Evolutionary conservation across 2,113 vertebrate genomes (phyloP).

Genomic region (Suncus etruscus): DNA sequence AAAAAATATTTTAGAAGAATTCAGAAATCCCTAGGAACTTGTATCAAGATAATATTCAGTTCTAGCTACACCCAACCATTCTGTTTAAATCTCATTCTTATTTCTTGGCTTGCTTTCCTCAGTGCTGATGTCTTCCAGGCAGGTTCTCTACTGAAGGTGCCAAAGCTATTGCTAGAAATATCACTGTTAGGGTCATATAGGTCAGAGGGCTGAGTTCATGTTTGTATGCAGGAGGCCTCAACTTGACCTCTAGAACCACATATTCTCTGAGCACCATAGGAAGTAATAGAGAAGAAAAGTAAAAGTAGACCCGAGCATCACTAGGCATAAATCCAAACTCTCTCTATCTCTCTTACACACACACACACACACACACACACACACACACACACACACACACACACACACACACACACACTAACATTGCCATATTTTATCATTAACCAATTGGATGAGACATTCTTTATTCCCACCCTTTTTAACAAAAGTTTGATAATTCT

Average conservation of each 20-base stretch:
- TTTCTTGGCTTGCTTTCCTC: neutral
- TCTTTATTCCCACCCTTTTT: neutral
- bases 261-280: too few species aligned
- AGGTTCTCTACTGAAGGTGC: neutral
- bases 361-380: too few species aligned
- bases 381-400: too few species aligned
- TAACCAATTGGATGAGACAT: neutral
- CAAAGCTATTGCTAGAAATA: neutral
- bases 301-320: too few species aligned
- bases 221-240: too few species aligned
- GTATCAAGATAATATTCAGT: neutral
- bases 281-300: too few species aligned
- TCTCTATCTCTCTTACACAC: too few species aligned
- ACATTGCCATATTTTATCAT: neutral
- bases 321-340: too few species aligned
- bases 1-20: neutral
- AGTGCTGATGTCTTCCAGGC: slow-evolving; percentile 4
- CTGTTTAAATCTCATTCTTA: neutral
- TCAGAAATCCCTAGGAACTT: neutral
- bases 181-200: too few species aligned
- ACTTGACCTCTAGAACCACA: too few species aligned
- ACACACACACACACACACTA: too few species aligned
- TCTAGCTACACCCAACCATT: neutral
- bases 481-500: neutral
- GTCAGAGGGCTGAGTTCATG: too few species aligned